Evolutionary conservation across 1,140 invertebrate genomes (phyloP).

Genomic region (Notospermus geniculatus): DNA sequence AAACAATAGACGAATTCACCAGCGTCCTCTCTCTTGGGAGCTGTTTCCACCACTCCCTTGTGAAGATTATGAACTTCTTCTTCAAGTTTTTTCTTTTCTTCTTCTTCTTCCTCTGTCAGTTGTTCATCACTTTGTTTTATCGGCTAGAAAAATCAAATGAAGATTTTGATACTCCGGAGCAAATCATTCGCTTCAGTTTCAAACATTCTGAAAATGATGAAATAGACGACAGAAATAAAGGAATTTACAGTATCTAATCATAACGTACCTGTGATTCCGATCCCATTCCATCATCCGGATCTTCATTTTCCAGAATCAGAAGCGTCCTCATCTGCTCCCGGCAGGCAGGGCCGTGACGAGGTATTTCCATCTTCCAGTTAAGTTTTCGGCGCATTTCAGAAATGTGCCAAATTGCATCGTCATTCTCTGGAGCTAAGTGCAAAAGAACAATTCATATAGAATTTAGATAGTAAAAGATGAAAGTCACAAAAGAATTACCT

Average conservation of each 20-base stretch:
- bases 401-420: slow-evolving; percentile 39
- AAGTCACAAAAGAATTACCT: too few species aligned
- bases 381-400: slow-evolving; percentile 36
- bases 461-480: too few species aligned
- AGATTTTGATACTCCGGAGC: too few species aligned
- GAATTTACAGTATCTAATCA: slow-evolving; percentile 2
- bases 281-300: slow-evolving; percentile 31
- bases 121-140: neutral
- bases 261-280: slow-evolving; percentile 9
- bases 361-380: slow-evolving; percentile 47
- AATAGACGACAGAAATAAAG: too few species aligned
- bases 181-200: slow-evolving; percentile 25
- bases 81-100: neutral
- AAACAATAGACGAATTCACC: slow-evolving; percentile 52
- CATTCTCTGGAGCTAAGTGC: slow-evolving; percentile 47
- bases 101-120: neutral
- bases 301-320: slow-evolving; percentile 19
- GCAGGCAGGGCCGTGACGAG: slow-evolving; percentile 44
- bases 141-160: neutral
- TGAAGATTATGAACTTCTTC: neutral
- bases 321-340: slow-evolving; percentile 41
- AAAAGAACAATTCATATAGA: too few species aligned
- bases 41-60: neutral
- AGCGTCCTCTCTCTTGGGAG: slow-evolving; percentile 33
- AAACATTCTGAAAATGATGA: too few species aligned